Evolutionary conservation across 2,113 vertebrate genomes (phyloP).

Genomic region (Epinephelus lanceolatus): DNA sequence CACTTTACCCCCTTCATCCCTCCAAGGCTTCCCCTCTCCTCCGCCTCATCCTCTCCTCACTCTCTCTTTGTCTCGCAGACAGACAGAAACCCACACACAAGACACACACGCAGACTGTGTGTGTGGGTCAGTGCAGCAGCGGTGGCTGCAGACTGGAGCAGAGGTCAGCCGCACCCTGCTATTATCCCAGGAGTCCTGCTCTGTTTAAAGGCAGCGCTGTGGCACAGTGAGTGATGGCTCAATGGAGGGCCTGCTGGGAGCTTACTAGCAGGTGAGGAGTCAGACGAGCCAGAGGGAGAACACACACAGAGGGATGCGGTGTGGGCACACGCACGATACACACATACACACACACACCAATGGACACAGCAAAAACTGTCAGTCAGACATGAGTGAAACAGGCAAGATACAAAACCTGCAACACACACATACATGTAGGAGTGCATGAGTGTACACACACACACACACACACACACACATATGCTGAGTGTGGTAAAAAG

Average conservation of each 20-base stretch:
- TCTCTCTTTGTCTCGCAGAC: conserved; percentile 38
- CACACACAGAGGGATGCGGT: conserved; percentile 46
- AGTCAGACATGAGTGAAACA: conserved; percentile 64
- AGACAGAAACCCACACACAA: conserved; percentile 25
- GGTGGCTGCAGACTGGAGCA: conserved; percentile 61
- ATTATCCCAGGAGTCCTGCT: conserved; percentile 73
- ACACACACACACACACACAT: conserved; percentile 41
- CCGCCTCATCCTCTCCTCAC: conserved; percentile 20
- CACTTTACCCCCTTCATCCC: conserved; percentile 33
- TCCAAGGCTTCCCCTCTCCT: conserved; percentile 43
- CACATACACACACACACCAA: conserved; percentile 28
- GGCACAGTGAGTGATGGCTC: conserved; percentile 67
- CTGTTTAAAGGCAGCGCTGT: conserved; percentile 60
- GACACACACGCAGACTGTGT: conserved; percentile 23
- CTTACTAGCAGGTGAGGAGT: conserved; percentile 72
- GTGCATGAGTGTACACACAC: conserved; percentile 11
- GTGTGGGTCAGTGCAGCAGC: conserved; percentile 57
- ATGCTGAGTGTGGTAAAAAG: conserved; percentile 65
- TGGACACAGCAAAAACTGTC: conserved; percentile 37
- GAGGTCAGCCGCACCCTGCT: conserved; percentile 71
- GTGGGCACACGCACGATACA: conserved; percentile 22
- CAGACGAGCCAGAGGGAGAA: conserved; percentile 55
- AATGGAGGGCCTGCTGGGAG: conserved; percentile 70
- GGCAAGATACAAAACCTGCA: conserved; percentile 53
- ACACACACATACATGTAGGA: conserved; percentile 32